Conservation (phyloP, 1,140 invertebrate species). For the Drosophila oshimai region DNA sequence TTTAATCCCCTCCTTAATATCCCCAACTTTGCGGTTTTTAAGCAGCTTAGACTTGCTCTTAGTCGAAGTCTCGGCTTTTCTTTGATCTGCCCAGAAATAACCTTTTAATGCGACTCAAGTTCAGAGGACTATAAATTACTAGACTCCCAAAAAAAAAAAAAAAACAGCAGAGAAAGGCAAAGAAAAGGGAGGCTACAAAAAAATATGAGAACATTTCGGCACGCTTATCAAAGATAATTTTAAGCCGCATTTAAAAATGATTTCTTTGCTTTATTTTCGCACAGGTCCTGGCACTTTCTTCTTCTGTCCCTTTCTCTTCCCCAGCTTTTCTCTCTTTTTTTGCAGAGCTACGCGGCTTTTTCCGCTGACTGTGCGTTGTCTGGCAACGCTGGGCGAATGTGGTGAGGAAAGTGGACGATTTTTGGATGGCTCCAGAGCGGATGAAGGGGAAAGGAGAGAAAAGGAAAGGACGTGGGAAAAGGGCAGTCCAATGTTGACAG, state of each 20-base stretch:
- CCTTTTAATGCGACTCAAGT: constrained; percentile 40
- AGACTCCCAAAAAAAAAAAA: constrained; percentile 26
- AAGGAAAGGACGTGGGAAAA: neutral
- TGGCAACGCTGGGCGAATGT: constrained; percentile 50
- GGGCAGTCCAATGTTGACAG: constrained; percentile 57
- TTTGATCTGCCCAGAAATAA: constrained; percentile 29
- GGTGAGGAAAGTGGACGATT: neutral
- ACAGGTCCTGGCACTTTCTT: neutral
- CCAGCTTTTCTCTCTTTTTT: constrained; percentile 7
- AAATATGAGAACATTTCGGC: constrained; percentile 55
- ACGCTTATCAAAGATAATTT: constrained; percentile 75
- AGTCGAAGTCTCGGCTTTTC: neutral
- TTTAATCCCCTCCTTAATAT: neutral
- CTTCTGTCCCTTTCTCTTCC: neutral
- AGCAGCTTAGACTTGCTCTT: constrained; percentile 26
- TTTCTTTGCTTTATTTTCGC: constrained; percentile 60
- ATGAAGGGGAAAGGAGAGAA: no score
- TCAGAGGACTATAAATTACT: constrained; percentile 50
- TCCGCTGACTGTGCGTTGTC: constrained; percentile 69
- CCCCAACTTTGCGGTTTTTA: constrained; percentile 15
- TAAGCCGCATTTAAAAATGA: constrained; percentile 76
- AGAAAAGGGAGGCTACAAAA: neutral
- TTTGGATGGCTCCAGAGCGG: neutral
- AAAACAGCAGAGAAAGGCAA: neutral
- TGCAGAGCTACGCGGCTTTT: constrained; percentile 43